These are phyloP conservation scores for Dicaeum eximium DNA, from an alignment of 2,113 vertebrate genomes.

Conservation along the genomic window DNA sequence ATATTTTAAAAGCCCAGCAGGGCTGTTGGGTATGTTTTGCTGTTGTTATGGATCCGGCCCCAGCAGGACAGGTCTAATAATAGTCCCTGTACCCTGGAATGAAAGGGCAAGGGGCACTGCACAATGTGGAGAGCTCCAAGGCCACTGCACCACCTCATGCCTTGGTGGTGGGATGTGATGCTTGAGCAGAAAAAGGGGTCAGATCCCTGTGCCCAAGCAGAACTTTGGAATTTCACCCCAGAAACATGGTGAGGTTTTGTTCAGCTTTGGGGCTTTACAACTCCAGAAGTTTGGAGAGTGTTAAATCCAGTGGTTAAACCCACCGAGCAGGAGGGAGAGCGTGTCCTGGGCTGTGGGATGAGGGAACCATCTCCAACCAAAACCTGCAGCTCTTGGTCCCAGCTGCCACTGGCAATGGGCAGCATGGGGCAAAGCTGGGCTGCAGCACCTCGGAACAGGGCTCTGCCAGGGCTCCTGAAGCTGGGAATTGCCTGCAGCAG, in stretches of 20 bases:
- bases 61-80: conserved; percentile 57
- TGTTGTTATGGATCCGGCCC: conserved; percentile 53
- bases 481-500: background rate
- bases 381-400: background rate
- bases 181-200: background rate
- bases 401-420: accelerated
- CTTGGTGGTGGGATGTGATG: background rate
- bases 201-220: background rate
- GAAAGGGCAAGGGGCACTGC: conserved; percentile 18
- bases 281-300: background rate
- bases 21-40: conserved; percentile 29
- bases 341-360: accelerated
- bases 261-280: background rate
- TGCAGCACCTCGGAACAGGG: accelerated
- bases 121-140: background rate
- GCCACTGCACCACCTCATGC: accelerated
- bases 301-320: background rate
- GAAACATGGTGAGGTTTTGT: background rate
- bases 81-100: conserved; percentile 23
- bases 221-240: background rate
- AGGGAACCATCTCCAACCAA: background rate
- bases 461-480: background rate
- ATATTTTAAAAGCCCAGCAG: conserved; percentile 55
- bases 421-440: background rate
- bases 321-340: background rate